These are phyloP conservation scores for Ganaspis brasiliensis DNA, from an alignment of 2,888 invertebrate species.

Conservation along the genomic window DNA sequence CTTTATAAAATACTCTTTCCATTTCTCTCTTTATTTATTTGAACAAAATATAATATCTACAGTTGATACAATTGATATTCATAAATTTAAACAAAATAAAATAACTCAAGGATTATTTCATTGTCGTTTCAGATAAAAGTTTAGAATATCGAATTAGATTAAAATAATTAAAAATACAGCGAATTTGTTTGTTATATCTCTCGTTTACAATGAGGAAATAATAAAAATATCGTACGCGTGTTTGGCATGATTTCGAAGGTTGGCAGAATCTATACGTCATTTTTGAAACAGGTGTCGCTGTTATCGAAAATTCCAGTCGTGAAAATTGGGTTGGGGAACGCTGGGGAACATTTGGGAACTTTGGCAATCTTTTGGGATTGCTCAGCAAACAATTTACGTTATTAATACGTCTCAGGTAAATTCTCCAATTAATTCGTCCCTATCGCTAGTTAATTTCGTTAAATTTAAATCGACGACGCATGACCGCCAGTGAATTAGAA, in stretches of 20 bases:
- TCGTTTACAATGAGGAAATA: background rate
- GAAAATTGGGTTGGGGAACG: slow-evolving; percentile 51
- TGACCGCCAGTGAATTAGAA: slow-evolving; percentile 36
- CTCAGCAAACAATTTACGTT: slow-evolving; percentile 63
- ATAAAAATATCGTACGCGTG: background rate
- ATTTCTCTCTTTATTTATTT: too few relatives aligned
- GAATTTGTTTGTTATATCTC: background rate
- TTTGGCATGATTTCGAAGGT: slow-evolving; percentile 2
- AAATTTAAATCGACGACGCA: background rate
- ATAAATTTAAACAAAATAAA: too few relatives aligned
- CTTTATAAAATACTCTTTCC: too few relatives aligned
- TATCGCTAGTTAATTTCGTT: too few relatives aligned
- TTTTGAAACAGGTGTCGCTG: slow-evolving; percentile 36
- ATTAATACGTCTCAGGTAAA: slow-evolving; percentile 66
- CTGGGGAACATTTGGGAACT: slow-evolving; percentile 48
- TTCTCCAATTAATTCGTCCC: slow-evolving; percentile 56
- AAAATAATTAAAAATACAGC: background rate
- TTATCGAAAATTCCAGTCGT: slow-evolving; percentile 44
- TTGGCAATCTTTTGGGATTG: slow-evolving; percentile 53
- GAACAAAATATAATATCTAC: too few relatives aligned
- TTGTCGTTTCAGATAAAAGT: background rate
- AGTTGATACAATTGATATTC: too few relatives aligned
- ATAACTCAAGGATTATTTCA: background rate
- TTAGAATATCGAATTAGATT: background rate
- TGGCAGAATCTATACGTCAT: background rate